Conservation (phyloP, 2,113 vertebrate genomes). For the Zonotrichia leucophrys region DNA sequence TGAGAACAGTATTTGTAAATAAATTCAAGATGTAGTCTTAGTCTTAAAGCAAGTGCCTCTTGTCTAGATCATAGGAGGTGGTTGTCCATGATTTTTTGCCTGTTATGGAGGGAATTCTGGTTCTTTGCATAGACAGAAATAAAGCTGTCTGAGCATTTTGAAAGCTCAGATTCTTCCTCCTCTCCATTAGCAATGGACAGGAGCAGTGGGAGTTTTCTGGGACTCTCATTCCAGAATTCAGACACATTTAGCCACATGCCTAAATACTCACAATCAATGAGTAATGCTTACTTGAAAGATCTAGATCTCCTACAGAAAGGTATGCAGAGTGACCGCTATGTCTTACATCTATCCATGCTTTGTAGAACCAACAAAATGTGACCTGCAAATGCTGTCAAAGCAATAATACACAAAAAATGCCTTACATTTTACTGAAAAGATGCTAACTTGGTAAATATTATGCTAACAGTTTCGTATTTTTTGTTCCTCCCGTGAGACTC, state of each 20-base stretch:
- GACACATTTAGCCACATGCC: neutral
- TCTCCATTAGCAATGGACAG: neutral
- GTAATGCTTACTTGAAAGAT: neutral
- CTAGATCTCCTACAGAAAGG: neutral
- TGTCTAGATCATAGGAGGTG: neutral
- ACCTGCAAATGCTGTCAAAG: neutral
- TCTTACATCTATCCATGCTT: neutral
- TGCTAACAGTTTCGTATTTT: neutral
- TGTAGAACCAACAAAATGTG: neutral
- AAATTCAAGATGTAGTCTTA: neutral
- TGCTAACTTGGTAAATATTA: neutral
- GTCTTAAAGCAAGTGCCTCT: neutral
- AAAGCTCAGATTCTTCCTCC: neutral
- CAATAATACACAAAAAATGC: neutral
- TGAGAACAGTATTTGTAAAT: neutral
- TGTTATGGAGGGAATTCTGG: neutral
- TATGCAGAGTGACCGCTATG: neutral
- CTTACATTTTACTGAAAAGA: neutral
- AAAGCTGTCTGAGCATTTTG: neutral
- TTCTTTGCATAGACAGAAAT: neutral
- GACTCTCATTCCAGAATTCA: neutral
- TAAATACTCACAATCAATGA: neutral
- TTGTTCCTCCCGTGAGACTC: neutral
- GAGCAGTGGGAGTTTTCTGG: neutral
- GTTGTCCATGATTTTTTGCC: neutral